phyloP scores from a whole-genome alignment of 1,140 invertebrate genomes.

The Hermatobates lingyangjiaoensis region DNA sequence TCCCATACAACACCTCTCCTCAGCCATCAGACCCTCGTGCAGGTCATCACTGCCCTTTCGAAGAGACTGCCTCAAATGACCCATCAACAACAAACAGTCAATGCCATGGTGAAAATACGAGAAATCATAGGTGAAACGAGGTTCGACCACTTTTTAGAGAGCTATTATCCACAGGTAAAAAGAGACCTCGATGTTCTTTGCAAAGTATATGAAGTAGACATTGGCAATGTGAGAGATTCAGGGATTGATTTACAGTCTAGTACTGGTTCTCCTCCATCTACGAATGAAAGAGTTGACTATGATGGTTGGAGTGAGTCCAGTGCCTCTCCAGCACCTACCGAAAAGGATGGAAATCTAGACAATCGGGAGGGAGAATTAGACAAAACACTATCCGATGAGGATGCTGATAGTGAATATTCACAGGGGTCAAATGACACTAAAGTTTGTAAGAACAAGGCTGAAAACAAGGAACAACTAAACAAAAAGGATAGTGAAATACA shows the following conservation, averaged over 20 bases:
- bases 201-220: constrained; percentile 36
- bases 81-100: constrained; percentile 44
- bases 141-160: constrained; percentile 32
- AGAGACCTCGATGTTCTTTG: constrained; percentile 44
- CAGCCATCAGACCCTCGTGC: constrained; percentile 17
- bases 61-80: constrained; percentile 41
- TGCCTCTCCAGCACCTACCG: constrained; percentile 4
- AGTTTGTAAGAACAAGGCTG: neutral
- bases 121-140: constrained; percentile 39
- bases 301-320: constrained; percentile 16
- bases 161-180: constrained; percentile 31
- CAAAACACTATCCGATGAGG: constrained; percentile 5
- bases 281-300: constrained; percentile 7
- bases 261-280: constrained; percentile 3
- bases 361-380: constrained; percentile 7
- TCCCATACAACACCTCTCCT: constrained; percentile 2
- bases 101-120: constrained; percentile 42
- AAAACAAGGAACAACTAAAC: constrained; percentile 29
- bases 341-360: neutral
- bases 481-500: constrained; percentile 27
- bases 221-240: constrained; percentile 15
- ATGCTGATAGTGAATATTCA: constrained; percentile 6
- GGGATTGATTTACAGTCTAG: constrained; percentile 17
- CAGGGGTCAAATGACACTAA: constrained; percentile 2
- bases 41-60: constrained; percentile 33